Percentiles rank a stretch among this genome's conserved stretches.
Evolutionary conservation across 2,797 vertebrate genomes (phyloP).

Genomic region (Danio kyathit): DNA sequence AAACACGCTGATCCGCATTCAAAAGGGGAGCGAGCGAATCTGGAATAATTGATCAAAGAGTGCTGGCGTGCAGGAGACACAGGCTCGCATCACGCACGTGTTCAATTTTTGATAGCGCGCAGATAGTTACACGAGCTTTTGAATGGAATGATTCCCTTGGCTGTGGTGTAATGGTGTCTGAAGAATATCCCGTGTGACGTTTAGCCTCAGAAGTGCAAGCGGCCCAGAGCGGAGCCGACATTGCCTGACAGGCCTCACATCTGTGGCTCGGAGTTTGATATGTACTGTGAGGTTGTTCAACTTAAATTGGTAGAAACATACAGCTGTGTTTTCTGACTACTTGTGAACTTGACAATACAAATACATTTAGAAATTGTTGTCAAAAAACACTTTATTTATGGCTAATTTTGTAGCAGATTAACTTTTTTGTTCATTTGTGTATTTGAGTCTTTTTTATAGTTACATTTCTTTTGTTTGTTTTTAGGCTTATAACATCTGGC

Average conservation of each 20-base stretch:
- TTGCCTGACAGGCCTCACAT: neutral
- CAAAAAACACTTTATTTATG: neutral
- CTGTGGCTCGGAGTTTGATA: neutral
- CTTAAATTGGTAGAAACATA: slow-evolving; percentile 2
- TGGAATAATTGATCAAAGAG: slow-evolving; percentile 54
- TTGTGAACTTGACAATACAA: neutral
- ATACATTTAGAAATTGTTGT: neutral
- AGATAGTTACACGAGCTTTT: slow-evolving; percentile 51
- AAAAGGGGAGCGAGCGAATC: slow-evolving; percentile 38
- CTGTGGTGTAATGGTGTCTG: slow-evolving; percentile 28
- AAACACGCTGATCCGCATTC: slow-evolving; percentile 14
- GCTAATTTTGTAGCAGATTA: neutral
- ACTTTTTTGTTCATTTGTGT: too few relatives aligned
- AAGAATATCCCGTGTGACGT: slow-evolving; percentile 44
- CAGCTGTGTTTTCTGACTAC: neutral
- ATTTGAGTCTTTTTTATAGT: too few relatives aligned
- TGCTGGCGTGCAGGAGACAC: slow-evolving; percentile 7
- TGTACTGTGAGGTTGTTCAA: slow-evolving; percentile 1
- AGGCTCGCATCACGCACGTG: slow-evolving; percentile 30
- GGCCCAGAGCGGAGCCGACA: neutral
- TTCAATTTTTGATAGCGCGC: slow-evolving; percentile 48
- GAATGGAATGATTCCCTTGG: slow-evolving; percentile 34
- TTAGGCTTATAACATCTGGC: too few relatives aligned
- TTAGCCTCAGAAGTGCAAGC: slow-evolving; percentile 19
- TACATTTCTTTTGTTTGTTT: too few relatives aligned